Conservation (phyloP, 2,888 invertebrate species). For the Rhamnusium bicolor region DNA sequence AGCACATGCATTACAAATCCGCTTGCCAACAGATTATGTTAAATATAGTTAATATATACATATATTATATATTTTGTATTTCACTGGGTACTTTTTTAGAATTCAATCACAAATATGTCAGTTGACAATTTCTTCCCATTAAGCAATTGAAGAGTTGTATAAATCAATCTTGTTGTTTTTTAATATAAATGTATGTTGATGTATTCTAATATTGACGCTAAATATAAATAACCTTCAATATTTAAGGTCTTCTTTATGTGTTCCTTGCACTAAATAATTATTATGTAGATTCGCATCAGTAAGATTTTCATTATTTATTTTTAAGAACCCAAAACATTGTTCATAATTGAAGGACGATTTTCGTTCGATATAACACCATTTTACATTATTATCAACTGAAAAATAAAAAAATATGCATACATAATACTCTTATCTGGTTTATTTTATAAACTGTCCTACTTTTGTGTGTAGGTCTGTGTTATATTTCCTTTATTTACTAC, state of each 20-base stretch:
- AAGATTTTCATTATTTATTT: constrained; percentile 1
- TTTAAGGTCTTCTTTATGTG: constrained; percentile 55
- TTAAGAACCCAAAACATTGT: no score
- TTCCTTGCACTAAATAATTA: constrained; percentile 45
- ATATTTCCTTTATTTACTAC: constrained; percentile 19
- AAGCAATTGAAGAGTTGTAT: constrained; percentile 64
- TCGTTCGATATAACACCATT: not conserved
- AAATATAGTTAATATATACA: constrained; percentile 63
- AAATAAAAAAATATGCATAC: not conserved
- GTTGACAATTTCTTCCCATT: constrained; percentile 65
- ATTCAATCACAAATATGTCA: constrained; percentile 65
- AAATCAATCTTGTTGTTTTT: constrained; percentile 69
- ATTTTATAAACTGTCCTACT: constrained; percentile 2
- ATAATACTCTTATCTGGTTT: not conserved
- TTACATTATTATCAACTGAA: not conserved
- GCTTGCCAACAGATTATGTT: constrained; percentile 60
- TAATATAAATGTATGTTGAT: constrained; percentile 70
- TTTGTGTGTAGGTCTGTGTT: constrained; percentile 1
- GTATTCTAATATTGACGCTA: constrained; percentile 68
- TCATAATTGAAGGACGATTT: no score
- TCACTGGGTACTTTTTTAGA: constrained; percentile 65
- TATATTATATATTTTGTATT: constrained; percentile 65
- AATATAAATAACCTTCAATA: constrained; percentile 68
- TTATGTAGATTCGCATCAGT: constrained; percentile 22
- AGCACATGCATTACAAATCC: constrained; percentile 34